Evolutionary conservation across 2,113 vertebrate species (phyloP).

Genomic region (Notothenia rossii): DNA sequence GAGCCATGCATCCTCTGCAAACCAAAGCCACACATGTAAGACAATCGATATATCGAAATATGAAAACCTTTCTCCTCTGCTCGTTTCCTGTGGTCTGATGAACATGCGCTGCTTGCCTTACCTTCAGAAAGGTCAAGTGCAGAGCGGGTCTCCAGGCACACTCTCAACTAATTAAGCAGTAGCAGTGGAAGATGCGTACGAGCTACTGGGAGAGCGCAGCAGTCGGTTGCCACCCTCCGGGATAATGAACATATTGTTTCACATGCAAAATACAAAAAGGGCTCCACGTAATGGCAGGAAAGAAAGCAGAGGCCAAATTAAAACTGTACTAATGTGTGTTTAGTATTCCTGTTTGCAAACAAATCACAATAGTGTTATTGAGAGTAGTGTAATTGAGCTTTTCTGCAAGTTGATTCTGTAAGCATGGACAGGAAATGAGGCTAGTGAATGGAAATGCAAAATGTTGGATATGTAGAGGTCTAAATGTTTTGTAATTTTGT

Average conservation of each 20-base stretch:
- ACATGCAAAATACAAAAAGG: slow-evolving; percentile 56
- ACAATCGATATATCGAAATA: slow-evolving; percentile 19
- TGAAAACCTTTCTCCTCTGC: slow-evolving; percentile 57
- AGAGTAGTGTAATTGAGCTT: not conserved
- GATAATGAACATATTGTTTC: slow-evolving; percentile 66
- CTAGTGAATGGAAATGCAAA: no score
- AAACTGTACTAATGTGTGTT: not conserved
- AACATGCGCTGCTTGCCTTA: slow-evolving; percentile 74
- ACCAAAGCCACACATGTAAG: slow-evolving; percentile 16
- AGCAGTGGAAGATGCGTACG: slow-evolving; percentile 55
- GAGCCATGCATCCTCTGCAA: slow-evolving; percentile 20
- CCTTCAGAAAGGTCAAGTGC: slow-evolving; percentile 83
- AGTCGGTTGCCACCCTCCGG: slow-evolving; percentile 55
- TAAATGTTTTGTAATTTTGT: no score
- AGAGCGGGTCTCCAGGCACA: slow-evolving; percentile 76
- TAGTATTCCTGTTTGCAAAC: not conserved
- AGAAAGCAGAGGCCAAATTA: slow-evolving; percentile 2
- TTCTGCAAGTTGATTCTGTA: not conserved
- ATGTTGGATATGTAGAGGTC: no score
- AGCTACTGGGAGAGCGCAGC: slow-evolving; percentile 67
- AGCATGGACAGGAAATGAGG: no score
- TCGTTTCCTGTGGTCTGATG: slow-evolving; percentile 75
- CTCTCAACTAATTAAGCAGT: slow-evolving; percentile 78
- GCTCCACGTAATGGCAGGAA: not conserved
- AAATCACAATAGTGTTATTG: not conserved